Conservation (phyloP, 2,888 invertebrate species). For the Tetranychus piercei region DNA sequence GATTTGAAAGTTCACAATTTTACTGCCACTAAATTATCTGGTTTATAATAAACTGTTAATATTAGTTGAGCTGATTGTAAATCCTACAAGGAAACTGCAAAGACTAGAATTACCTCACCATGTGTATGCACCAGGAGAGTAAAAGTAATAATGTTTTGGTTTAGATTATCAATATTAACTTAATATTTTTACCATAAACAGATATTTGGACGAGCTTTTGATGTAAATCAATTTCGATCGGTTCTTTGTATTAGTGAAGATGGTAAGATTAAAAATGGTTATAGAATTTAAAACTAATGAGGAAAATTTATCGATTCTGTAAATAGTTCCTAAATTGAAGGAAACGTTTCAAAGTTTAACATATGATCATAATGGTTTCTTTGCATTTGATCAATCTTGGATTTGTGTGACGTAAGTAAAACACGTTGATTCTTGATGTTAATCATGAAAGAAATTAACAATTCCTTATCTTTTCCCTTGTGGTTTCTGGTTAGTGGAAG, state of each 20-base stretch:
- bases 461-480: background rate
- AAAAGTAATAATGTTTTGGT: no score
- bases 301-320: no score
- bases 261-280: background rate
- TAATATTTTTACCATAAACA: background rate
- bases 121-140: no score
- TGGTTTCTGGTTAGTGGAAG: background rate
- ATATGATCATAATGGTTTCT: background rate
- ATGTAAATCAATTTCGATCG: background rate
- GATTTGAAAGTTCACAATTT: no score
- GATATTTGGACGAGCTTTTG: background rate
- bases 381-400: conserved; percentile 4
- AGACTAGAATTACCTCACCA: no score
- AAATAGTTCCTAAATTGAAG: background rate
- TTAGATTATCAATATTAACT: no score
- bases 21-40: no score
- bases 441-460: background rate
- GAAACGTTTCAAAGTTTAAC: background rate
- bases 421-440: background rate
- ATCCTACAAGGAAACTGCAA: no score
- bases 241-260: background rate
- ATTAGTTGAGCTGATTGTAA: no score
- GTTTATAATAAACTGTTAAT: no score
- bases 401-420: background rate
- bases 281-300: no score